These are phyloP conservation scores for Squalus acanthias DNA, from an alignment of 2,797 vertebrate genomes.

Conservation along the genomic window DNA sequence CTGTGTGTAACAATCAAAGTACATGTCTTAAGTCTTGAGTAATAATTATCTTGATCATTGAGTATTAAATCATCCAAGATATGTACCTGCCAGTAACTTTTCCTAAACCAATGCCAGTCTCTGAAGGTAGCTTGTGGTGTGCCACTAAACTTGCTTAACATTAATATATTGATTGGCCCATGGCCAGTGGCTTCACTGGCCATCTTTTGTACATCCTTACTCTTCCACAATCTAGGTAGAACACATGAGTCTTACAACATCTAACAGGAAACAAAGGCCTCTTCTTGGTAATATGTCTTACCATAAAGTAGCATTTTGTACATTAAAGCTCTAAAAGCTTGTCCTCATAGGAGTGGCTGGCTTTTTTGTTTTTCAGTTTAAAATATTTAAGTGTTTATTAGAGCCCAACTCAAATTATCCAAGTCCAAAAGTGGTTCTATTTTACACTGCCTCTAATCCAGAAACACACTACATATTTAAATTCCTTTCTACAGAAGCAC, in stretches of 20 bases:
- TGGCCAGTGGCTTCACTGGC: constrained; percentile 45
- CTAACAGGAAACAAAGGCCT: constrained; percentile 51
- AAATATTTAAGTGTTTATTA: not conserved
- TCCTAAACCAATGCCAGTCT: constrained; percentile 37
- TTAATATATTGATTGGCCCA: constrained; percentile 38
- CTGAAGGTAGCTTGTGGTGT: constrained; percentile 52
- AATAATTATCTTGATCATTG: not conserved
- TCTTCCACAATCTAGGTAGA: constrained; percentile 56
- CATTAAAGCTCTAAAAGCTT: not conserved
- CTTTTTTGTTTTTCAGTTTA: not conserved
- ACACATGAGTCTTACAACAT: constrained; percentile 54
- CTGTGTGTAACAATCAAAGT: not conserved
- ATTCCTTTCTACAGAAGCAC: not conserved
- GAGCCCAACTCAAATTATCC: not conserved
- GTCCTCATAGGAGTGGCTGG: not conserved
- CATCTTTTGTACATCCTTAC: constrained; percentile 48
- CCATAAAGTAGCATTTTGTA: not conserved
- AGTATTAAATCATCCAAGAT: not conserved
- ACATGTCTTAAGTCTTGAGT: not conserved
- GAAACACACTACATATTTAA: not conserved
- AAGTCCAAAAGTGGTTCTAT: not conserved
- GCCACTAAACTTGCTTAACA: constrained; percentile 46
- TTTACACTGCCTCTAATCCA: not conserved
- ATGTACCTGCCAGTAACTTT: not conserved
- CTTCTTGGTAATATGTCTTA: not conserved